Conservation (phyloP, 2,888 invertebrate species). For the Ornithoptera priamus region DNA sequence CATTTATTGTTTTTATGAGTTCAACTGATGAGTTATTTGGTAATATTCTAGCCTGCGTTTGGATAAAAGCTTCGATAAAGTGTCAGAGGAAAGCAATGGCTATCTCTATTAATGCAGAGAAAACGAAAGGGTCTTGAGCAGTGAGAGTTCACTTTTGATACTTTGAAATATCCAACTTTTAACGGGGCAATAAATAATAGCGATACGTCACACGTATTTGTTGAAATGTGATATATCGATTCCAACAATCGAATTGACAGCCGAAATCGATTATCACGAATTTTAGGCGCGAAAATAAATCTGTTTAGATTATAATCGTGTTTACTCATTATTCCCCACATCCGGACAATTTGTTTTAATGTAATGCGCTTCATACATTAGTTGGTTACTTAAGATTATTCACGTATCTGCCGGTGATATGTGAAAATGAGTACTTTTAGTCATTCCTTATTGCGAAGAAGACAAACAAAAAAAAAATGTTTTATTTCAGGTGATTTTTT, state of each 20-base stretch:
- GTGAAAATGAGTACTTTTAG: conserved; percentile 11
- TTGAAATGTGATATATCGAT: conserved; percentile 28
- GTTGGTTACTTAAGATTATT: conserved; percentile 24
- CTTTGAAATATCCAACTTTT: not conserved
- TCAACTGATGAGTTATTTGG: too few relatives aligned
- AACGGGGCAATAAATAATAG: conserved; percentile 3
- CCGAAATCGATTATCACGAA: conserved; percentile 30
- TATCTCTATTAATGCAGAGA: not conserved
- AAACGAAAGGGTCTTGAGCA: not conserved
- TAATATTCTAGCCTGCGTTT: too few relatives aligned
- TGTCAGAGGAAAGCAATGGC: too few relatives aligned
- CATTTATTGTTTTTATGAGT: too few relatives aligned
- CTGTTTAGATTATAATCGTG: conserved; percentile 27
- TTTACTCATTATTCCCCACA: conserved; percentile 23
- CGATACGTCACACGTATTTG: conserved; percentile 16
- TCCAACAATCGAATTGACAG: conserved; percentile 31
- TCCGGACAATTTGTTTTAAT: conserved; percentile 24
- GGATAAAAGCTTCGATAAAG: too few relatives aligned
- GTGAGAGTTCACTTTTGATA: not conserved
- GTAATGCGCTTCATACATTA: conserved; percentile 28
- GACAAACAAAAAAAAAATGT: conserved; percentile 7
- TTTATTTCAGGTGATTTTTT: not conserved
- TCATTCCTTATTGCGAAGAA: conserved; percentile 10
- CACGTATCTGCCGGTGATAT: conserved; percentile 21
- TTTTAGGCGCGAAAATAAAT: conserved; percentile 31